Percentiles rank a stretch among this genome's conserved stretches.
Conservation (phyloP, 2,113 vertebrate genomes). For the Serinus canaria region DNA sequence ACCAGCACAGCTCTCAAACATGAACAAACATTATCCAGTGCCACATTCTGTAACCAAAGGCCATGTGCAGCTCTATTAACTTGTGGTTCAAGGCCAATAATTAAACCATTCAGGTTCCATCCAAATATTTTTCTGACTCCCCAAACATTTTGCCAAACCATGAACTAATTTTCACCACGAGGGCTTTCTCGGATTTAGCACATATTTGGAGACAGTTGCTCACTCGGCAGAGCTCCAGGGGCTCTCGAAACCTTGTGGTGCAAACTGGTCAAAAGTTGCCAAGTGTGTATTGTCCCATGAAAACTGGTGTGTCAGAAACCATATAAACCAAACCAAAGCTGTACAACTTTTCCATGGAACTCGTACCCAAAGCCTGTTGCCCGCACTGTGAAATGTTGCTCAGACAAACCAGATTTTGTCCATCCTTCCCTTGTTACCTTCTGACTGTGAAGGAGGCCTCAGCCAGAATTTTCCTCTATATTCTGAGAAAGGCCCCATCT, state of each 20-base stretch:
- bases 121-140: conserved; percentile 40
- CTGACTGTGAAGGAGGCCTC: neutral
- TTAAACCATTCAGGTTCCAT: conserved; percentile 32
- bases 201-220: conserved; percentile 47
- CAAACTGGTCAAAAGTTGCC: conserved; percentile 1
- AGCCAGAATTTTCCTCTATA: neutral
- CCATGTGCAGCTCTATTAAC: conserved; percentile 23
- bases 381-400: neutral
- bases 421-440: neutral
- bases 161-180: conserved; percentile 56
- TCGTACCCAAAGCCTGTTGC: neutral
- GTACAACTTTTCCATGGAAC: conserved; percentile 30
- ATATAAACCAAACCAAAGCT: conserved; percentile 21
- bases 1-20: neutral
- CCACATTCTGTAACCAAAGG: conserved; percentile 26
- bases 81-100: conserved; percentile 48
- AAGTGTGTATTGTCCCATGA: conserved; percentile 8
- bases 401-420: neutral
- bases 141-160: conserved; percentile 57
- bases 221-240: conserved; percentile 38
- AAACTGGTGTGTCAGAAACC: conserved; percentile 13
- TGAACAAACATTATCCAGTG: conserved; percentile 8
- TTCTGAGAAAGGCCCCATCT: neutral
- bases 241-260: neutral
- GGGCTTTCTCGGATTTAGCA: conserved; percentile 18